A percentile compares a stretch with the other conserved stretches of the same genome.
These are phyloP conservation scores for Choloepus didactylus DNA, from an alignment of 2,797 vertebrate genomes.

Conservation along the genomic window DNA sequence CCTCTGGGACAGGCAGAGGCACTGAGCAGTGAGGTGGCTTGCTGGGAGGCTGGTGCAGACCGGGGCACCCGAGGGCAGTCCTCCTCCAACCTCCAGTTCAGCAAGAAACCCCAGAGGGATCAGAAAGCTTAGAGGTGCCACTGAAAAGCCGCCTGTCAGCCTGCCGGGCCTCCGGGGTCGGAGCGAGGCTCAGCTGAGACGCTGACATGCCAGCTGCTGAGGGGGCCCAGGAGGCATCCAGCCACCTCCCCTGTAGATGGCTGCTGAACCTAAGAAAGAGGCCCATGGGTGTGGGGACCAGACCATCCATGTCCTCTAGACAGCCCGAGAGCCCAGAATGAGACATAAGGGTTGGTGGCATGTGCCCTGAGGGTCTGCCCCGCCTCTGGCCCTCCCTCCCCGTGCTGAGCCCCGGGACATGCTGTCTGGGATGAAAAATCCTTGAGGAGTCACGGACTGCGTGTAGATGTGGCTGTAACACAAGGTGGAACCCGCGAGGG, in stretches of 20 bases:
- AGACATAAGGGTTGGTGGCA: accelerated
- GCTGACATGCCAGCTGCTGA: too few species aligned
- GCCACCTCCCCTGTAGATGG: background rate
- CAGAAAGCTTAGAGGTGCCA: too few species aligned
- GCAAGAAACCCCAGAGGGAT: too few species aligned
- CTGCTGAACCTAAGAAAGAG: background rate
- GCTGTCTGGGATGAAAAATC: background rate
- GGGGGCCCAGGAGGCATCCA: too few species aligned
- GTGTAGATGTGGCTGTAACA: background rate
- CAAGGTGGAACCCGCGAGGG: background rate
- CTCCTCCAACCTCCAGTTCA: background rate
- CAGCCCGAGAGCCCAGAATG: background rate
- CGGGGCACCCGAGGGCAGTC: too few species aligned
- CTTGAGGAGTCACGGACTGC: background rate
- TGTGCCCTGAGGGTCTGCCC: background rate
- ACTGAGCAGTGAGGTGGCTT: too few species aligned
- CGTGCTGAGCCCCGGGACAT: background rate
- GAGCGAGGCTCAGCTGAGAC: too few species aligned
- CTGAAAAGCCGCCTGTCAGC: too few species aligned
- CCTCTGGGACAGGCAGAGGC: too few species aligned
- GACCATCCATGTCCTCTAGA: background rate
- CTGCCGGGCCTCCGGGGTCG: too few species aligned
- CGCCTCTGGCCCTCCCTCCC: too few species aligned
- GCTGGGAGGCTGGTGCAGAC: background rate
- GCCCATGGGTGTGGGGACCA: background rate